Conservation (phyloP, 64 coral and sea anemone species). For the Pocillopora damicornis region DNA sequence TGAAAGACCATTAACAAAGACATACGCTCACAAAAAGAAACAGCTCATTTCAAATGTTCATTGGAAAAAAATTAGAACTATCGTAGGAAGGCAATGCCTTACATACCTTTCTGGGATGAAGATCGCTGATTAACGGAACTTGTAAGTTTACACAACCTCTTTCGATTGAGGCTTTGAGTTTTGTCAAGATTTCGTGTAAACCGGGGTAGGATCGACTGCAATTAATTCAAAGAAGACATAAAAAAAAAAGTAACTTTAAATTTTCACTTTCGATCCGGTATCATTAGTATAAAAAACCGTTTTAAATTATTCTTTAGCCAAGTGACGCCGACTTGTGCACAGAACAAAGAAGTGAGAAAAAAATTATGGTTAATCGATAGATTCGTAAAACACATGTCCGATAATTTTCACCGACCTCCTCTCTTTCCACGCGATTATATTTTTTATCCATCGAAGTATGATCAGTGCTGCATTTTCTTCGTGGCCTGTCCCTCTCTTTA, state of each 20-base stretch:
- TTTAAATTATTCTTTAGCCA: not conserved
- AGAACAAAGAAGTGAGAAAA: not conserved
- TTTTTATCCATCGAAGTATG: not conserved
- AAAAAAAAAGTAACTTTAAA: not conserved
- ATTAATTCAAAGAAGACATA: not conserved
- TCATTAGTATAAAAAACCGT: not conserved
- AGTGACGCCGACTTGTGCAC: not conserved
- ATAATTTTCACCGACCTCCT: not conserved
- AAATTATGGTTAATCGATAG: not conserved
- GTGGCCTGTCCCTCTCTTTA: slow-evolving; percentile 3
- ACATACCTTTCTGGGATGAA: slow-evolving; percentile 4
- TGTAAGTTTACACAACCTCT: not conserved
- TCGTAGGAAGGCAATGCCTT: not conserved
- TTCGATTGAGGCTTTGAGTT: not conserved
- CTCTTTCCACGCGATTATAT: not conserved
- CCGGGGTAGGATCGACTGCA: not conserved
- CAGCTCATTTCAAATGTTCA: not conserved
- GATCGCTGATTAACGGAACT: not conserved
- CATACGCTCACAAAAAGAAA: not conserved
- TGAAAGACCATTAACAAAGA: slow-evolving; percentile 23
- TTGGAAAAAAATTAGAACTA: not conserved
- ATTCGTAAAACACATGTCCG: not conserved
- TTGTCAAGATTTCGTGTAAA: slow-evolving; percentile 20
- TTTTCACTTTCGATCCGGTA: not conserved
- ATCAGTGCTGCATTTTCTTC: slow-evolving; percentile 16